Evolutionary conservation across 2,113 vertebrate species (phyloP).

Genomic region (Pipra filicauda): DNA sequence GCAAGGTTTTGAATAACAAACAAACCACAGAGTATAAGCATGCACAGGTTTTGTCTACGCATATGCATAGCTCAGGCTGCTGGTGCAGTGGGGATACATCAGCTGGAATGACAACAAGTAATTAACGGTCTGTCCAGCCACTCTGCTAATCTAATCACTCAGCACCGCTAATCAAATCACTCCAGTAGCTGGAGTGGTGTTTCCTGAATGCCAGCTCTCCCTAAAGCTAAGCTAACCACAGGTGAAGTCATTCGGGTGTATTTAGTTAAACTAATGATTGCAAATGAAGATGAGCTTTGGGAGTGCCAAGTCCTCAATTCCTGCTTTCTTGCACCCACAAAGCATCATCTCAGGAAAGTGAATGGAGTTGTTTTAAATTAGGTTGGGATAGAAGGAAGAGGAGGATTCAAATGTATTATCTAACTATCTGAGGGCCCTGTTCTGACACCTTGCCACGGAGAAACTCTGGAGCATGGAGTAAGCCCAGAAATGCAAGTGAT

Average conservation of each 20-base stretch:
- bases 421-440: not conserved
- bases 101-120: slow-evolving; percentile 18
- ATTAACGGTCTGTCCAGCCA: slow-evolving; percentile 26
- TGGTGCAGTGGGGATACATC: not conserved
- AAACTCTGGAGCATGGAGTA: not conserved
- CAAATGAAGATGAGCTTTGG: slow-evolving; percentile 10
- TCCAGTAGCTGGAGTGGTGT: not conserved
- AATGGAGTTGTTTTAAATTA: not conserved
- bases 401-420: not conserved
- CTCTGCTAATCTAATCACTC: slow-evolving; percentile 49
- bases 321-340: not conserved
- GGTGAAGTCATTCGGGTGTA: slow-evolving; percentile 2
- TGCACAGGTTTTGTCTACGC: not conserved
- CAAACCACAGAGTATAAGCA: not conserved
- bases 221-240: not conserved
- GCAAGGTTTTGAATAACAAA: not conserved
- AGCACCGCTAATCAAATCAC: slow-evolving; percentile 47
- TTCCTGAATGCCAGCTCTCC: not conserved
- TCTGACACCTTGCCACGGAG: not conserved
- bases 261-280: slow-evolving; percentile 25
- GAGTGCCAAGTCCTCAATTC: not conserved
- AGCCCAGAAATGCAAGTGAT: not conserved
- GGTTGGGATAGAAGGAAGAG: not conserved
- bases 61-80: not conserved
- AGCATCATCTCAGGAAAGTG: not conserved